Percentiles rank a stretch among this genome's conserved stretches.
Conservation (phyloP, 2,888 invertebrate genomes). For the Amiota communis region DNA sequence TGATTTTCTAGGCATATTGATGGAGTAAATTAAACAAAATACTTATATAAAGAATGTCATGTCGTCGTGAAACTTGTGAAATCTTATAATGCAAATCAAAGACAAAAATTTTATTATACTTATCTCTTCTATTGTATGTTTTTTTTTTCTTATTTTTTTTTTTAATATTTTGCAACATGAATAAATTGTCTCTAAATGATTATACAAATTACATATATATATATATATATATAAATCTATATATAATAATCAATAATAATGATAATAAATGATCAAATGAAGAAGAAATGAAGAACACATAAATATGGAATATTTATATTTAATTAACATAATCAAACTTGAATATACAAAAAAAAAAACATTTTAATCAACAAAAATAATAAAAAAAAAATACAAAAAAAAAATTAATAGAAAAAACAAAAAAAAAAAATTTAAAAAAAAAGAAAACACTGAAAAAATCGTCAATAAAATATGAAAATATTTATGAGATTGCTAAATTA, state of each 20-base stretch:
- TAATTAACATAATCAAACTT: conserved; percentile 34
- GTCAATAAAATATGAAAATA: neutral
- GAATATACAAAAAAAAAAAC: conserved; percentile 22
- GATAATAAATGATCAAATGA: conserved; percentile 1
- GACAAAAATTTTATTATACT: conserved; percentile 46
- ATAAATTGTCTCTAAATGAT: conserved; percentile 6
- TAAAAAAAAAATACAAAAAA: conserved; percentile 57
- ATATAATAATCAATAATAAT: conserved; percentile 12
- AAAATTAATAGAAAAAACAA: conserved; percentile 40
- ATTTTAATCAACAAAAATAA: conserved; percentile 51
- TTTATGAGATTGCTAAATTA: conserved; percentile 31
- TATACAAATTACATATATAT: neutral
- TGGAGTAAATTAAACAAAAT: conserved; percentile 52
- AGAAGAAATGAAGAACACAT: neutral
- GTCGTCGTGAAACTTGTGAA: conserved; percentile 23
- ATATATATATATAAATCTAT: too few relatives aligned
- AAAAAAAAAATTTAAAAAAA: conserved; percentile 36
- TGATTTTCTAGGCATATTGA: conserved; percentile 56
- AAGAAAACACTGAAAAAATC: conserved; percentile 9
- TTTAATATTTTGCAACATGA: conserved; percentile 10
- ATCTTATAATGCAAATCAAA: conserved; percentile 58
- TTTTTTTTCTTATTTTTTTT: conserved; percentile 25
- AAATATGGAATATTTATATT: conserved; percentile 44
- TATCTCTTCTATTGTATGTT: conserved; percentile 23
- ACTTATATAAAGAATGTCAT: too few relatives aligned